phyloP scores from a whole-genome alignment of 2,888 invertebrate species.

The Oligia latruncula region DNA sequence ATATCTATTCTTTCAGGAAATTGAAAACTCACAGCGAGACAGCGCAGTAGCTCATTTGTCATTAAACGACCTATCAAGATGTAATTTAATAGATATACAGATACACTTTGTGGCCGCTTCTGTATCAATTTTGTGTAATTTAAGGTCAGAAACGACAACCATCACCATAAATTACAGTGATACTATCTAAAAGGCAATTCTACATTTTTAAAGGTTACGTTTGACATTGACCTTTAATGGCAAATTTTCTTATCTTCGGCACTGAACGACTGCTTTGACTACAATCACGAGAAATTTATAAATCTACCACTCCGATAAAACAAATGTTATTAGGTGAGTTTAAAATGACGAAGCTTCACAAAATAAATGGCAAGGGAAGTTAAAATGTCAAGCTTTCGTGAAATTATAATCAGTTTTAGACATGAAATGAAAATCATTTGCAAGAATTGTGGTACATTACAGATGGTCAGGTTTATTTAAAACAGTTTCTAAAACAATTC shows the following conservation, averaged over 20 bases:
- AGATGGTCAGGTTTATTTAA: too few relatives aligned
- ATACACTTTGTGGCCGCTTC: conserved; percentile 18
- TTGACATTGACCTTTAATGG: conserved; percentile 47
- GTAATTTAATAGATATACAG: conserved; percentile 29
- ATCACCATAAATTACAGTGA: conserved; percentile 57
- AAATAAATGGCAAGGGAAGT: conserved; percentile 24
- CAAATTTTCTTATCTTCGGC: conserved; percentile 46
- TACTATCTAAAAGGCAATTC: conserved; percentile 51
- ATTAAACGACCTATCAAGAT: conserved; percentile 43
- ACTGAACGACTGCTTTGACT: conserved; percentile 14
- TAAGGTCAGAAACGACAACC: conserved; percentile 49
- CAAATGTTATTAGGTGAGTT: conserved; percentile 25
- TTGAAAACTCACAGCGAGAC: conserved; percentile 29
- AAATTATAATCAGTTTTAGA: conserved; percentile 5
- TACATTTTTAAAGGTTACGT: conserved; percentile 39
- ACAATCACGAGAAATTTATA: conserved; percentile 26
- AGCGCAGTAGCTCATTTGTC: conserved; percentile 24
- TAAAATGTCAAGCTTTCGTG: conserved; percentile 26
- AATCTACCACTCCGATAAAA: conserved; percentile 31
- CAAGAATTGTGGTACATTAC: too few relatives aligned
- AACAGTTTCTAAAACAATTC: too few relatives aligned
- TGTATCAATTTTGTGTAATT: conserved; percentile 55
- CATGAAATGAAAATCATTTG: too few relatives aligned
- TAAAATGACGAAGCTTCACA: conserved; percentile 25
- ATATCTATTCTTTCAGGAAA: conserved; percentile 39